phyloP scores from a whole-genome alignment of 2,797 vertebrate species.

The Mus minutoides region DNA sequence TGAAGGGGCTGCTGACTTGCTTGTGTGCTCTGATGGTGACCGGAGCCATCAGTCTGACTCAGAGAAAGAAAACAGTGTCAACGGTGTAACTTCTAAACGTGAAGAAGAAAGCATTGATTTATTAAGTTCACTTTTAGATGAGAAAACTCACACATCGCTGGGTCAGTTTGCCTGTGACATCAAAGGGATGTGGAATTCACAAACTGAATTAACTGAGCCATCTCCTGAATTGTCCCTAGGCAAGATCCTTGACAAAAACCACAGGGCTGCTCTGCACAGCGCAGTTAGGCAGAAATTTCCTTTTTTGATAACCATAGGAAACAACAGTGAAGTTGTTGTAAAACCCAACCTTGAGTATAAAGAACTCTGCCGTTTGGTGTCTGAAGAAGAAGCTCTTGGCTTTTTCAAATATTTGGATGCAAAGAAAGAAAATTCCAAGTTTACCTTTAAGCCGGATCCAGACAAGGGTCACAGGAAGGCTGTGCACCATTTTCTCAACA shows the following conservation, averaged over 20 bases:
- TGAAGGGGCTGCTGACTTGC: background rate
- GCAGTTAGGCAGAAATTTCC: constrained; percentile 93
- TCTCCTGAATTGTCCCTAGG: constrained; percentile 89
- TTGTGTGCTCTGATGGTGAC: background rate
- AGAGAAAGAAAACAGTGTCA: background rate
- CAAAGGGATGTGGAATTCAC: constrained; percentile 79
- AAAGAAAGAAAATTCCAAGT: constrained; percentile 91
- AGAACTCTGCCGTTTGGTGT: constrained; percentile 92
- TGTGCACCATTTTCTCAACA: constrained; percentile 95
- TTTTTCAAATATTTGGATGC: constrained; percentile 97
- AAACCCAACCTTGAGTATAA: constrained; percentile 91
- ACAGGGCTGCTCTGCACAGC: constrained; percentile 91
- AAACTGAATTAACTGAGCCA: background rate
- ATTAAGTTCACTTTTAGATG: constrained; percentile 88
- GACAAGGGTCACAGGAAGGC: constrained; percentile 93
- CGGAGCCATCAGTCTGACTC: background rate
- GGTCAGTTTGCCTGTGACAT: constrained; percentile 88
- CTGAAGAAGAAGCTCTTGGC: constrained; percentile 92
- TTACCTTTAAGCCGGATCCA: constrained; percentile 92
- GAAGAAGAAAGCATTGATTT: background rate
- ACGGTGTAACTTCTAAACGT: background rate
- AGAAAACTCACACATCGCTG: constrained; percentile 86
- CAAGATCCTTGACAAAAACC: constrained; percentile 89
- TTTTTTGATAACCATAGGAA: constrained; percentile 93
- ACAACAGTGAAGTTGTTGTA: constrained; percentile 91